Conservation (phyloP, 2,888 invertebrate genomes). For the Drosophila paranaensis region DNA sequence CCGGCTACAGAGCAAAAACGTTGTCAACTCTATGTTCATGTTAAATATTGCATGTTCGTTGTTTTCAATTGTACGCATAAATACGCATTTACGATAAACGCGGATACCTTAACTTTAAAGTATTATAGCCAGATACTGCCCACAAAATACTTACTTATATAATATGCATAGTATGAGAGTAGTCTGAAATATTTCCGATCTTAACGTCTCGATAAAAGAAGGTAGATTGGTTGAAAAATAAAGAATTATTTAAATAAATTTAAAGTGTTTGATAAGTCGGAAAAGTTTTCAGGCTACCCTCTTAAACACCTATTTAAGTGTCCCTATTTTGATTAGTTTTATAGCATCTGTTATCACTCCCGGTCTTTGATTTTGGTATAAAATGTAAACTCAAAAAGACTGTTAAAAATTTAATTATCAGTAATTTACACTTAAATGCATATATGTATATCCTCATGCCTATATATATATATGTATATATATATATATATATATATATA, state of each 20-base stretch:
- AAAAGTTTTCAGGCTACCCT: not conserved
- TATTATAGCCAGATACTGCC: conserved; percentile 79
- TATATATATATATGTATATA: too few species aligned
- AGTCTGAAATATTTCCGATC: conserved; percentile 1
- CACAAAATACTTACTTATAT: conserved; percentile 47
- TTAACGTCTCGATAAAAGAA: not conserved
- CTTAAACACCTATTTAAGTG: conserved; percentile 3
- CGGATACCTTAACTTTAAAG: conserved; percentile 71
- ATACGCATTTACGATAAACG: conserved; percentile 71
- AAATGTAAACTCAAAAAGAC: conserved; percentile 84
- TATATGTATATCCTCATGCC: conserved; percentile 28
- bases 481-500: not conserved
- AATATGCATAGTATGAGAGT: conserved; percentile 8
- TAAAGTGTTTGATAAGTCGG: not conserved
- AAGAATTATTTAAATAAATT: not conserved
- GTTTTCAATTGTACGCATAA: conserved; percentile 68
- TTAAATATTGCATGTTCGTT: conserved; percentile 40
- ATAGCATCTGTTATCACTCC: conserved; percentile 3
- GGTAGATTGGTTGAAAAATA: not conserved
- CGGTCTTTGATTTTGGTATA: conserved; percentile 59
- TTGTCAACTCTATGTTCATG: conserved; percentile 47
- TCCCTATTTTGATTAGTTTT: conserved; percentile 23
- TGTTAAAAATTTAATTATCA: conserved; percentile 83
- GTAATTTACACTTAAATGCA: conserved; percentile 50
- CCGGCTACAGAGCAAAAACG: conserved; percentile 48